Conservation (phyloP, 1,140 invertebrate genomes). For the Parapsyche elsis region DNA sequence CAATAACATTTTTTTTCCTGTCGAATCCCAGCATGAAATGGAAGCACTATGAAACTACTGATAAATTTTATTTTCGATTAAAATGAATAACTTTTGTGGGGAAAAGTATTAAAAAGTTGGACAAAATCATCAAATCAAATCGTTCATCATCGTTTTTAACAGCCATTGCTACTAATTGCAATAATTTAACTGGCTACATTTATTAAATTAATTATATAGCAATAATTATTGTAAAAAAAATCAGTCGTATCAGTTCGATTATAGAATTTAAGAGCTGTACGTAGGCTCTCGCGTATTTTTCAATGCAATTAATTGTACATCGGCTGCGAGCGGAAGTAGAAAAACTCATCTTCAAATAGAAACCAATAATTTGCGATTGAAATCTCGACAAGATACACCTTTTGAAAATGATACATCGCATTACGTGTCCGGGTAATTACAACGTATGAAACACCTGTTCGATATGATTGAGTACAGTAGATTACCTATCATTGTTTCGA, state of each 20-base stretch:
- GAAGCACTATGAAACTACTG: conserved; percentile 7
- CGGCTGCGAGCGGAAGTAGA: background rate
- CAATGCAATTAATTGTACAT: background rate
- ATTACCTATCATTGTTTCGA: background rate
- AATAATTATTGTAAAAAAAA: too few species aligned
- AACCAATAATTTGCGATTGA: conserved; percentile 1
- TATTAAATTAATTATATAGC: too few species aligned
- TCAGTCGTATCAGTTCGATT: too few species aligned
- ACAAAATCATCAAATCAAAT: too few species aligned
- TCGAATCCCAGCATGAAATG: background rate
- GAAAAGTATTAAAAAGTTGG: too few species aligned
- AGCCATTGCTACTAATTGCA: too few species aligned
- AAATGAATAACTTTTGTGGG: too few species aligned
- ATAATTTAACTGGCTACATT: too few species aligned
- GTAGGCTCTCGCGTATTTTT: background rate
- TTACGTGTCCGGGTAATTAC: background rate
- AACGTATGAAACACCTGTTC: conserved; percentile 7
- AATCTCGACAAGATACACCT: conserved; percentile 1
- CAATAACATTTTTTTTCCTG: conserved; percentile 31
- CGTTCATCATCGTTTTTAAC: too few species aligned
- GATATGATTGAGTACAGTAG: background rate
- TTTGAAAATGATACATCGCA: background rate
- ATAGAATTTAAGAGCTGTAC: too few species aligned
- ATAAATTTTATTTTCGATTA: background rate
- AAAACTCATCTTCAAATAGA: conserved; percentile 18